Conservation (phyloP, 2,888 invertebrate genomes). For the Ethmia dodecea region DNA sequence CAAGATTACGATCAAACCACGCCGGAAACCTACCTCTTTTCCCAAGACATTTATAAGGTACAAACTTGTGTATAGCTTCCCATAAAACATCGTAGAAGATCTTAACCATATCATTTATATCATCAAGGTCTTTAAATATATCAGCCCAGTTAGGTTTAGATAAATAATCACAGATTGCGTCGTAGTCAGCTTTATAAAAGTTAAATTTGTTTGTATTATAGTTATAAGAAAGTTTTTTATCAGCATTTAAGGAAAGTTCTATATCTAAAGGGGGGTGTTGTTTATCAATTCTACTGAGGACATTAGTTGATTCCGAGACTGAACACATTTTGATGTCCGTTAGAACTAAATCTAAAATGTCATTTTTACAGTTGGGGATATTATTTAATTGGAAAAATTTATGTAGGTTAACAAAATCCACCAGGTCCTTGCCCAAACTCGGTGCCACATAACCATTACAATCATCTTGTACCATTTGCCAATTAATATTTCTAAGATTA, state of each 20-base stretch:
- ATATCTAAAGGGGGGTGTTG: constrained; percentile 9
- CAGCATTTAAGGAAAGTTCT: neutral
- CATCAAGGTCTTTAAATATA: neutral
- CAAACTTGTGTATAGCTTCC: neutral
- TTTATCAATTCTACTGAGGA: constrained; percentile 3
- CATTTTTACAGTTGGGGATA: constrained; percentile 1
- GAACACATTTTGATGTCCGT: neutral
- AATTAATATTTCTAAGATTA: constrained; percentile 5
- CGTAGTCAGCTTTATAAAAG: constrained; percentile 6
- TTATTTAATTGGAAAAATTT: constrained; percentile 7
- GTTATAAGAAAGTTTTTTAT: neutral
- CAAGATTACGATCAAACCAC: constrained; percentile 6
- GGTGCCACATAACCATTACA: neutral
- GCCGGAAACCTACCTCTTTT: constrained; percentile 3
- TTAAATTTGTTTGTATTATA: neutral
- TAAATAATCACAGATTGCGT: constrained; percentile 1
- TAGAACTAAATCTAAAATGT: constrained; percentile 7
- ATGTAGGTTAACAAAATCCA: constrained; percentile 7
- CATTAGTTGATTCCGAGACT: neutral
- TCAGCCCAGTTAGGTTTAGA: constrained; percentile 2
- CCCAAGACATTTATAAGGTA: neutral
- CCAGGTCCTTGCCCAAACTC: constrained; percentile 1
- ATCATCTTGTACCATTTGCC: neutral
- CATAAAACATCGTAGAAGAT: constrained; percentile 1
- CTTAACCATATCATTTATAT: constrained; percentile 9